Conservation (phyloP, 1,140 invertebrate species). For the Acromyrmex heyeri region DNA sequence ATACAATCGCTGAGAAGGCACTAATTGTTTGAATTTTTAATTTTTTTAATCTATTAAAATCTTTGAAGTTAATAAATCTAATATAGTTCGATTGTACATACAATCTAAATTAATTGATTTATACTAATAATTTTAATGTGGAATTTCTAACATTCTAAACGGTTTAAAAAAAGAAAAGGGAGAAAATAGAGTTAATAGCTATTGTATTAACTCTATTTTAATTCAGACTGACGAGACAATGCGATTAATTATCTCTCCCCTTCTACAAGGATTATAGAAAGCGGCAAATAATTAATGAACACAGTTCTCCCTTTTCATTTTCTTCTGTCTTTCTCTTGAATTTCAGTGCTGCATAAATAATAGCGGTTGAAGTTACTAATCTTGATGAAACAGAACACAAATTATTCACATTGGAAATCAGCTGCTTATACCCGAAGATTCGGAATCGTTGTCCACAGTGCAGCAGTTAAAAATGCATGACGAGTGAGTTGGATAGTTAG, state of each 20-base stretch:
- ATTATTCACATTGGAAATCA: constrained; percentile 27
- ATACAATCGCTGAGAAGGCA: not conserved
- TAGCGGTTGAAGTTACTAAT: not conserved
- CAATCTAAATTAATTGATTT: not conserved
- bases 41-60: not conserved
- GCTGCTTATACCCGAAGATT: not conserved
- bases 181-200: not conserved
- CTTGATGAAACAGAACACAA: not conserved
- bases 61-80: not conserved
- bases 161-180: not conserved
- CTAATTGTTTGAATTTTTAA: not conserved
- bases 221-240: not conserved
- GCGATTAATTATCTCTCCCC: constrained; percentile 17
- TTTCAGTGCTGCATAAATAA: not conserved
- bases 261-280: constrained; percentile 2
- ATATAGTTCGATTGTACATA: not conserved
- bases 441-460: not conserved
- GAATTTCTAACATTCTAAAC: not conserved
- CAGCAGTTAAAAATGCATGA: constrained; percentile 50
- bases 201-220: not conserved
- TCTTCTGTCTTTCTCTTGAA: not conserved
- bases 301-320: not conserved
- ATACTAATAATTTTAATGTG: not conserved
- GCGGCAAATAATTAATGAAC: constrained; percentile 4
- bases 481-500: constrained; percentile 9